Base-by-base conservation (phyloP, 2,888 invertebrate species). In the Herminia tarsipennalis region DNA sequence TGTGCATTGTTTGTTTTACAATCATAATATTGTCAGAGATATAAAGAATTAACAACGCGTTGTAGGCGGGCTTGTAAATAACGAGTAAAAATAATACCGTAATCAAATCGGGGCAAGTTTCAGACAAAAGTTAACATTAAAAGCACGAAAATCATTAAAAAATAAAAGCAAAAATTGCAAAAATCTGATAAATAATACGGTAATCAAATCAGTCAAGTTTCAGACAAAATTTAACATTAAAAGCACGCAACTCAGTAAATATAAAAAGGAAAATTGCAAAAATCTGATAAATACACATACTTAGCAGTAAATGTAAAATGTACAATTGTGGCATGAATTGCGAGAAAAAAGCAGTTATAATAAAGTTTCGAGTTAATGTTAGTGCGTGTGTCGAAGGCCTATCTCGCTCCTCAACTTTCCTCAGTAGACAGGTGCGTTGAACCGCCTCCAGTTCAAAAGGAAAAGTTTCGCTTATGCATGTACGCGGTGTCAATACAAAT, bases 371-470 rank as follows among this genome's bases (percentile, higher is more conserved):
- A 59, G 48, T 59, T 66, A 49, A 66, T 59, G 54, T 48, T 41
- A 32, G 42, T 37, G 56, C 44, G 48, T 59, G 52, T 56, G 51
- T 53, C 53, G 50, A 51, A 73, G 70, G 67, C 67, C 66, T 73
- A 72, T 77, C 78, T 78, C 47, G 75, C 72, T 66, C 58, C 57
- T 80, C 79, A 77, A 83, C 87, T 86, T 86, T 88, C 85, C 76
- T 79, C 60, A 50, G 66, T 65, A 53, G 52, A 65, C 66, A 50
- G 57, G 83, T 73, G 64, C 84, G 66, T 76, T 81, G 78, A 81
- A 76, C 81, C 61, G 65, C 55, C n/a, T n/a, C n/a, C 66, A 58
- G 61, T 71, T 62, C 69, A 70, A 72, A 79, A 78, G 76, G 83
- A 84, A 85, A 85, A 82, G 73, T 75, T 72, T 60, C 39, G 43